Conservation (phyloP, 2,797 vertebrate species). For the Leuciscus waleckii region DNA sequence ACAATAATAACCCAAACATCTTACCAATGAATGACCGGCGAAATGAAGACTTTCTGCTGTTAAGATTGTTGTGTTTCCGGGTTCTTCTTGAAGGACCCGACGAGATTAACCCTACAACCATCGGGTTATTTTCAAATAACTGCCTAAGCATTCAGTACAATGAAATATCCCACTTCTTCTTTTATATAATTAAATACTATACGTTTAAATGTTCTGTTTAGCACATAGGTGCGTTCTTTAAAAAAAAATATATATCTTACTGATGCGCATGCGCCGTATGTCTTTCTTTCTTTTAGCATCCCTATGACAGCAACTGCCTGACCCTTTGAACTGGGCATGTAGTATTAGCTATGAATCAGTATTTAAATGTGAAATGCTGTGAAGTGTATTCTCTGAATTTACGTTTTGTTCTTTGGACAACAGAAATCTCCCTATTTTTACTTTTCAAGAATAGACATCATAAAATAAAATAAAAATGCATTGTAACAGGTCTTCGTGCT, state of each 20-base stretch:
- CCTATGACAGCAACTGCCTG: neutral
- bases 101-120: neutral
- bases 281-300: neutral
- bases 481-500: no score
- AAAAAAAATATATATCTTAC: no score
- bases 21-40: conserved; percentile 13
- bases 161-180: neutral
- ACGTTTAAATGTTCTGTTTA: neutral
- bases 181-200: neutral
- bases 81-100: neutral
- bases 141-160: neutral
- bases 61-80: conserved; percentile 39
- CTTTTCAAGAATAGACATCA: neutral
- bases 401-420: neutral
- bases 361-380: neutral
- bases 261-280: conserved; percentile 1
- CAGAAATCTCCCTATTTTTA: neutral
- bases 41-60: neutral
- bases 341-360: neutral
- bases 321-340: neutral
- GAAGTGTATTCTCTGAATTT: neutral
- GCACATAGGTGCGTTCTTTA: no score
- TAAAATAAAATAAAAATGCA: neutral
- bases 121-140: neutral
- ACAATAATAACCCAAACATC: neutral